Evolutionary conservation across 2,113 vertebrate species (phyloP), one percentile per base, ranked within the genome.

Genomic region (Bos javanicus): DNA sequence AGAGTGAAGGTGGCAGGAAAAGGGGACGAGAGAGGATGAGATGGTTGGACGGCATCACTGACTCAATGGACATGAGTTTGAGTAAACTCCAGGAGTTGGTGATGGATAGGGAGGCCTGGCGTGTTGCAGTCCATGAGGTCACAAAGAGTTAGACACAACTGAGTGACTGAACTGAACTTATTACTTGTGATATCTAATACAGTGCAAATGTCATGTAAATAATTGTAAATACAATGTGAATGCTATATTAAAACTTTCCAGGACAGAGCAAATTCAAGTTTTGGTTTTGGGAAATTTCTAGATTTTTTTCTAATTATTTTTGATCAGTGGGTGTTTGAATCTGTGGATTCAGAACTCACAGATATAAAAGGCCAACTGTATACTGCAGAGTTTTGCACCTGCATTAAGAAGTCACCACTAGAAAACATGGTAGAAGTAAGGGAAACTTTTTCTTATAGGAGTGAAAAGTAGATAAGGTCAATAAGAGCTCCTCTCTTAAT

Each of bases 81-180:
- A 71, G n/a, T 71, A 71, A 36, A 36, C 19, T 71, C 64, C 0
- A 0, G n/a, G 19, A 36, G n/a, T 36, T 71, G 17, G 9, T 71
- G 19, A 23, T 71, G 64, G 19, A 71, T 21, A 36, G 64, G 5
- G 64, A 36, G n/a, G 36, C 10, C n/a, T 36, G 17, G 64, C 1
- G 0, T 36, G n/a, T n/a, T 71, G 17, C 17, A 19, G 64, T 71
- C 2, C 17, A 71, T 36, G n/a, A 23, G n/a, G n/a, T 36, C 4
- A 0, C 17, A 21, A 36, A 36, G n/a, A 23, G 64, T 71, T 21
- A n/a, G 64, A 71, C 33, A 71, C 19, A 21, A 71, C n/a, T 36
- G 17, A 71, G 33, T 23, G 9, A 36, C n/a, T 71, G 64, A 36
- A 36, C 19, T 23, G 19, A 33, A 62, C 60, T 62, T 16, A 25